Base-by-base conservation (phyloP, 2,888 invertebrate genomes). In the Griposia aprilina region DNA sequence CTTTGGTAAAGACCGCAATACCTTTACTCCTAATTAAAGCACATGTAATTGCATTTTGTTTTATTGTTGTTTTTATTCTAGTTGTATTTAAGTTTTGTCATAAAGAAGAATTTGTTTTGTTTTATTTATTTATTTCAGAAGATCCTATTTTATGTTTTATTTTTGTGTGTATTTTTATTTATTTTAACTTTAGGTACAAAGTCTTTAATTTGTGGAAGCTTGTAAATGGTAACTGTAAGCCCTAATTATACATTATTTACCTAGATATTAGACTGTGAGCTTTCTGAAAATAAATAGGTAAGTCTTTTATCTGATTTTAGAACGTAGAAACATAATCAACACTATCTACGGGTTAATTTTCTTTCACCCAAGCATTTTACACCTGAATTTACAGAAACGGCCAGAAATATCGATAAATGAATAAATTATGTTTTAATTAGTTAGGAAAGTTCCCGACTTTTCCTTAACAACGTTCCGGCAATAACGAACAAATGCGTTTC, bases 401-500 rank as follows among this genome's bases (percentile, higher is more conserved):
- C n/a, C 45, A 8, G n/a, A 57, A 70, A 77, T 59, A 74, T 66
- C 71, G 65, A 73, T 59, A 36, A 45, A 55, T 50, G 26, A 77
- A 78, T 77, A 77, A 81, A 68, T 71, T 74, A 66, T 69, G 50
- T 57, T 52, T 70, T 50, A 63, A 68, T 79, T 73, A 26, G 62
- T 74, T 68, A 17, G 55, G n/a, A 72, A 78, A 78, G 55, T 62
- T 68, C 23, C 23, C 70, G 48, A 60, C 23, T 57, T 76, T 80
- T 76, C 65, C 72, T 20, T 71, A 77, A 68, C 67, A 63, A 69
- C 41, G 48, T 59, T n/a, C 20, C 41, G 55, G 68, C 82, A 65
- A 82, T 82, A 69, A 73, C 59, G 59, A 72, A 52, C 82, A 82
- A 74, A 75, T 78, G 82, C 30, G 68, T 15, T 45, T 30, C 66